Percentiles rank a stretch among this genome's conserved stretches.
Evolutionary conservation across 2,113 vertebrate genomes (phyloP).

Genomic region (Limnothrissa miodon): DNA sequence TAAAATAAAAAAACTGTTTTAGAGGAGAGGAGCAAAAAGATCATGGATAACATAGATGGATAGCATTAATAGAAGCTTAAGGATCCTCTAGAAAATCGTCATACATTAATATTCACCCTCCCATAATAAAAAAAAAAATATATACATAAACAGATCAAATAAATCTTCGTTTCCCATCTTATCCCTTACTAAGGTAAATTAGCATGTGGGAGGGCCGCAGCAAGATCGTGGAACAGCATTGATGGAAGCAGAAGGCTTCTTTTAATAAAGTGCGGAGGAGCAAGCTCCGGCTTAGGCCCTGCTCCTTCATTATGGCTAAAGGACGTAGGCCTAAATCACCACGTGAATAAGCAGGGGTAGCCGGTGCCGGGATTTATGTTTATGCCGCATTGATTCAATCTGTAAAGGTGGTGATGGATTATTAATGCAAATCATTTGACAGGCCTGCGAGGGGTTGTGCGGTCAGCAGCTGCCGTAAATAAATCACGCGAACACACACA

Average conservation of each 20-base stretch:
- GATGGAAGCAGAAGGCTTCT: neutral
- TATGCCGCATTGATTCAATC: conserved; percentile 36
- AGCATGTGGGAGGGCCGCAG: neutral
- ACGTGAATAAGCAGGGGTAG: conserved; percentile 24
- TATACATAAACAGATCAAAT: neutral
- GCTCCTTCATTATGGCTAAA: neutral
- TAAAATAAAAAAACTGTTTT: too few relatives aligned
- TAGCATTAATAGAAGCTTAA: too few relatives aligned
- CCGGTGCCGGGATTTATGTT: conserved; percentile 26
- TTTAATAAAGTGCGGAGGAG: neutral
- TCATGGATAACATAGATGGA: too few relatives aligned
- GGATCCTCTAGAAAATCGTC: too few relatives aligned
- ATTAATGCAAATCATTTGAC: conserved; percentile 38
- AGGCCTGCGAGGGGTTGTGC: conserved; percentile 22
- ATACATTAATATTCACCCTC: too few relatives aligned
- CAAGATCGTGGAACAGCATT: neutral
- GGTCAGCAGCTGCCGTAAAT: conserved; percentile 22
- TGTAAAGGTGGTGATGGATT: conserved; percentile 41
- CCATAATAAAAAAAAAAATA: too few relatives aligned
- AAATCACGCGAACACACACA: conserved; percentile 15
- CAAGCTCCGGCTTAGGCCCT: neutral
- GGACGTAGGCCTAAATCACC: conserved; percentile 25
- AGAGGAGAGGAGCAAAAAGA: too few relatives aligned
- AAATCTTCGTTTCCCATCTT: neutral
- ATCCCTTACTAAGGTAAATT: neutral